Evolutionary conservation across 1,140 invertebrate species (phyloP).

Genomic region (Conus ventricosus): DNA sequence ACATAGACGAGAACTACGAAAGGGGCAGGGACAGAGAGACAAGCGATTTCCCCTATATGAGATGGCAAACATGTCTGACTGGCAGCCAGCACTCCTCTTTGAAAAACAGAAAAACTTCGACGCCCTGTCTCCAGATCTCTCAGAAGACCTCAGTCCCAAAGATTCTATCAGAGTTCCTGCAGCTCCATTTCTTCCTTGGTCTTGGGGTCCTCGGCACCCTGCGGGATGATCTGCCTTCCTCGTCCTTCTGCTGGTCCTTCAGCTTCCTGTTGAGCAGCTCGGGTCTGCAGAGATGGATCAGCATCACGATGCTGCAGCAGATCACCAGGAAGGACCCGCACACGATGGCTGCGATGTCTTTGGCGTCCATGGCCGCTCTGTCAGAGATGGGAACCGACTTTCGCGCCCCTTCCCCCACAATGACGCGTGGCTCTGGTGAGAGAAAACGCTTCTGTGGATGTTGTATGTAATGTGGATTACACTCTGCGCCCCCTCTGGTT

Average conservation of each 20-base stretch:
- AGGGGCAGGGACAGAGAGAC: too few species aligned
- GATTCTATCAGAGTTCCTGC: background rate
- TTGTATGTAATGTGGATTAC: too few species aligned
- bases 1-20: too few species aligned
- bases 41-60: too few species aligned
- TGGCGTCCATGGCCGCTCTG: background rate
- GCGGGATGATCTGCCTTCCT: background rate
- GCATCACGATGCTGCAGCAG: slow-evolving; percentile 15
- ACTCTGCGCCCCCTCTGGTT: too few species aligned
- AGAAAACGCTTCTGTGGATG: too few species aligned
- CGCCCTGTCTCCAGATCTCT: background rate
- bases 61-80: background rate
- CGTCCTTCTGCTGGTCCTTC: background rate
- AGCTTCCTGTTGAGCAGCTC: slow-evolving; percentile 19
- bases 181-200: background rate
- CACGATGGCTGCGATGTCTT: slow-evolving; percentile 16
- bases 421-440: too few species aligned
- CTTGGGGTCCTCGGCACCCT: background rate
- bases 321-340: slow-evolving; percentile 22
- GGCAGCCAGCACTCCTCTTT: background rate
- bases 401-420: too few species aligned
- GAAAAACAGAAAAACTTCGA: background rate
- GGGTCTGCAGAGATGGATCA: slow-evolving; percentile 12
- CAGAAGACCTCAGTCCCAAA: too few species aligned
- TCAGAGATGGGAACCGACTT: background rate